Conservation (phyloP, 2,888 invertebrate species). For the Sphaerophoria taeniata region DNA sequence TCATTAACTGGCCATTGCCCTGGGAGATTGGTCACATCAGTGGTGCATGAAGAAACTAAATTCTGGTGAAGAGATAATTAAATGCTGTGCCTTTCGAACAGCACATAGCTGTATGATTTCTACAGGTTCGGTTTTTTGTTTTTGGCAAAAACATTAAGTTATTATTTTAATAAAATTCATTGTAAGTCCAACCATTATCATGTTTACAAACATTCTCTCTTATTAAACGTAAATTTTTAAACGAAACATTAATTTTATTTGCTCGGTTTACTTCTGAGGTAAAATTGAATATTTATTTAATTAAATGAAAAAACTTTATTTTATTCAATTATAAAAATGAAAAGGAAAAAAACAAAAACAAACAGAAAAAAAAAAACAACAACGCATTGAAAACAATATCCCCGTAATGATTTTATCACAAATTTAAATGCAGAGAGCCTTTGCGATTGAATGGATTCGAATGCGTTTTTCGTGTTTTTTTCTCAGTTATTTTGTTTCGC, state of each 20-base stretch:
- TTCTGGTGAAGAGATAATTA: constrained; percentile 52
- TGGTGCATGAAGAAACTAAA: constrained; percentile 23
- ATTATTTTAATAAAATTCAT: no score
- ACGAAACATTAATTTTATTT: no score
- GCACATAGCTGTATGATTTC: no score
- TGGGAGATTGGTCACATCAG: constrained; percentile 2
- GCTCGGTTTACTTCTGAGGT: no score
- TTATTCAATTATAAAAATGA: background rate
- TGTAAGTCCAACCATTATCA: no score
- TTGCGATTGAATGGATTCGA: constrained; percentile 32
- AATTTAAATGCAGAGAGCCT: constrained; percentile 49
- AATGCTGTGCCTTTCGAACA: constrained; percentile 35
- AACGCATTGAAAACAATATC: constrained; percentile 11
- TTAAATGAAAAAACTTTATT: background rate
- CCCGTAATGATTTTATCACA: constrained; percentile 60
- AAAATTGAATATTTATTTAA: background rate
- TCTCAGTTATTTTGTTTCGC: background rate
- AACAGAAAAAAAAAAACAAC: constrained; percentile 17
- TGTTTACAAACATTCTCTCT: no score
- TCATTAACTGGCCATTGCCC: constrained; percentile 48
- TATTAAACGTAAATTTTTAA: no score
- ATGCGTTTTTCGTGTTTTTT: constrained; percentile 21
- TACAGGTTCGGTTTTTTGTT: no score
- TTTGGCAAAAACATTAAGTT: no score
- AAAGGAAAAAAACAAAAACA: background rate